phyloP scores from a whole-genome alignment of 1,140 invertebrate species.

The Ceratosolen solmsi region DNA sequence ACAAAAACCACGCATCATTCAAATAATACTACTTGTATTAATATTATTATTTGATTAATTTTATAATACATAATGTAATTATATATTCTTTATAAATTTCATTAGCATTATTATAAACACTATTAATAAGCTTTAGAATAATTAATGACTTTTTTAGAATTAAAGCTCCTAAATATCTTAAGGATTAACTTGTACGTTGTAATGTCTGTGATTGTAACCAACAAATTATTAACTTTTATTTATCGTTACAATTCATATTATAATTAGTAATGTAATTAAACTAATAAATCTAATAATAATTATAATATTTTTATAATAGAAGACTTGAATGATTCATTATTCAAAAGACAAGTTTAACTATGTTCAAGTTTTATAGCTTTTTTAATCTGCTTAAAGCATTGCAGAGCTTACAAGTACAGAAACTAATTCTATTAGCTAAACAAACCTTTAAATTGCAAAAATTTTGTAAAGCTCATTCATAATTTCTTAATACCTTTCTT shows the following conservation, averaged over 20 bases:
- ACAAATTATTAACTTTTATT: too few relatives aligned
- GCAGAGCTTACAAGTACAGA: neutral
- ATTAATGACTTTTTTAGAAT: too few relatives aligned
- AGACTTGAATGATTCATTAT: neutral
- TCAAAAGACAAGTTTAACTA: neutral
- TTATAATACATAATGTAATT: neutral
- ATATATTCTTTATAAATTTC: neutral
- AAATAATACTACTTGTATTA: neutral
- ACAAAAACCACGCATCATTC: neutral
- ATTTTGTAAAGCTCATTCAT: too few relatives aligned
- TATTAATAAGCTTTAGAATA: too few relatives aligned
- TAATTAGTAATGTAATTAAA: neutral
- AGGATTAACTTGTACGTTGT: too few relatives aligned
- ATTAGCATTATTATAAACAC: too few relatives aligned
- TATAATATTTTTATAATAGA: neutral
- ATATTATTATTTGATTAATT: neutral
- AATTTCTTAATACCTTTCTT: too few relatives aligned
- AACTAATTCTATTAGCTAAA: neutral
- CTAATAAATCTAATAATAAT: neutral
- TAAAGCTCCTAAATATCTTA: too few relatives aligned
- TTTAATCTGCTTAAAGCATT: constrained; percentile 6
- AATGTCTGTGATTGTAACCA: too few relatives aligned
- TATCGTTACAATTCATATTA: too few relatives aligned
- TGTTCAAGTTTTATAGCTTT: neutral
- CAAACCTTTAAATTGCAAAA: too few relatives aligned